These are phyloP conservation scores for Hoplodrina ambigua DNA, from an alignment of 2,888 invertebrate genomes.

Conservation along the genomic window DNA sequence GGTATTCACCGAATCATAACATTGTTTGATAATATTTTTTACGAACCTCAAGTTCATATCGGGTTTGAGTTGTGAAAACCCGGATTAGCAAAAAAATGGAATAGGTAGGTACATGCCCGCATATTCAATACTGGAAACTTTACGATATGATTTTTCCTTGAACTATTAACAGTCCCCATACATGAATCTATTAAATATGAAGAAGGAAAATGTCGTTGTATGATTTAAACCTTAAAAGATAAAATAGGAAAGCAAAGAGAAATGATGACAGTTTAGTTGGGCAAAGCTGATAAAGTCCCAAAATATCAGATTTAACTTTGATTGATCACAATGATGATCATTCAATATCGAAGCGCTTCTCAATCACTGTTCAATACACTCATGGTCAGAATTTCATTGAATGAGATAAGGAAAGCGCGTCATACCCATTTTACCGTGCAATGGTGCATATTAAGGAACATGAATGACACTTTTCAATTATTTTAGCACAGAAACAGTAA, in stretches of 20 bases:
- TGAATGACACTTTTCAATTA: constrained; percentile 4
- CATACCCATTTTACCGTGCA: constrained; percentile 2
- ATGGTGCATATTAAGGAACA: neutral
- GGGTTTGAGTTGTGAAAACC: neutral
- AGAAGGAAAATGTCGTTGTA: too few relatives aligned
- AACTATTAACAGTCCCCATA: neutral
- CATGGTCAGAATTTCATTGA: neutral
- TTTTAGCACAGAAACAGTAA: neutral
- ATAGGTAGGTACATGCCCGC: neutral
- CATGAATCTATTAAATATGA: neutral
- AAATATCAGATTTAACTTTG: constrained; percentile 29
- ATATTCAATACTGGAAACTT: neutral
- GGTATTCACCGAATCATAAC: neutral
- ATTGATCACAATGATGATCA: constrained; percentile 37
- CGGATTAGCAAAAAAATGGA: constrained; percentile 1
- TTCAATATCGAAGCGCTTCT: constrained; percentile 9
- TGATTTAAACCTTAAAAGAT: neutral
- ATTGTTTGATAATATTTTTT: neutral
- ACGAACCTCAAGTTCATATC: neutral
- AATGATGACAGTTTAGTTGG: constrained; percentile 11
- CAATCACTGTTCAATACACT: constrained; percentile 17
- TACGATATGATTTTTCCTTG: constrained; percentile 23
- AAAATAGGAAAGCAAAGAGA: neutral
- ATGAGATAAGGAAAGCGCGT: constrained; percentile 28
- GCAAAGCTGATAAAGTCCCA: constrained; percentile 22